Evolutionary conservation across 2,113 vertebrate species (phyloP), one percentile per base, ranked within the genome.

Genomic region (Cyrtonyx montezumae): DNA sequence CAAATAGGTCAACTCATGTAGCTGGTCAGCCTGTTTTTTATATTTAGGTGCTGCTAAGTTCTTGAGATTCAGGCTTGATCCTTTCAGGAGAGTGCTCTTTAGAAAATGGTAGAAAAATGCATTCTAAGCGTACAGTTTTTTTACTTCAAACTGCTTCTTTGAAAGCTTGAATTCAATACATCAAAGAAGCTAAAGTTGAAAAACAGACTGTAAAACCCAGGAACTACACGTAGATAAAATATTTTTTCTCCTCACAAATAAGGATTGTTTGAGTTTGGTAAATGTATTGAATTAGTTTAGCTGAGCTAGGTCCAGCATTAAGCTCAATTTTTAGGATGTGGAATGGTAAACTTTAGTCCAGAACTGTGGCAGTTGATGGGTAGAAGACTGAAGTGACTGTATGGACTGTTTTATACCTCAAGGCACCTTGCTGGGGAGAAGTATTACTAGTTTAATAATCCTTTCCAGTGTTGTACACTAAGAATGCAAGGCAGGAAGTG

Each of bases 381-480:
- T 28, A n/a, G 56, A 70, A 68, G 36, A 63, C 12, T 23, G 13
- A 71, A 49, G 30, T 19, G 21, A 4, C 19, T 14, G 26, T 46
- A 32, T 1, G 3, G 26, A 4, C n/a, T 76, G 20, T 32, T 13
- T 58, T 45, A 40, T 16, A 25, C n/a, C 73, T 53, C 17, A 4
- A 56, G 55, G 36, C 45, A 62, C 40, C 30, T 79, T 87, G 2
- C 68, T 3, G 55, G 45, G n/a, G 45, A 51, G 49, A 46, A 20
- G 11, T 49, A 28, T 74, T 58, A 34, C 0, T 2, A 69, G 28
- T n/a, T 49, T 61, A 10, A 18, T 9, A 28, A 30, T 7, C 30
- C 69, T 10, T 58, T 43, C 12, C 20, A 4, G 4, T 18, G 16
- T 56, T 82, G 36, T 5, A 1, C 0, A 0, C 10, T 18, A 48